phyloP scores from a whole-genome alignment of 2,797 vertebrate genomes.

The Morelia viridis region DNA sequence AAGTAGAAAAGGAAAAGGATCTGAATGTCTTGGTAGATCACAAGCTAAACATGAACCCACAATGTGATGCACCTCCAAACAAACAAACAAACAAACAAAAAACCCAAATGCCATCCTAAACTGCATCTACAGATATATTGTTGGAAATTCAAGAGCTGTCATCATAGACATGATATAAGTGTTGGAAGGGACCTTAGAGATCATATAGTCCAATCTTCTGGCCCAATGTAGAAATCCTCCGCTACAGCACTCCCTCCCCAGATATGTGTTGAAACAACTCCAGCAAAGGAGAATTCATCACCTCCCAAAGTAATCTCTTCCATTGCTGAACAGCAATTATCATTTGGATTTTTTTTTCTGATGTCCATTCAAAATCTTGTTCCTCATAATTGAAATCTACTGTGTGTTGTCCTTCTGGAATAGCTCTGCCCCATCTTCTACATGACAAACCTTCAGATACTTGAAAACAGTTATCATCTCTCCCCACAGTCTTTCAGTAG shows the following conservation, averaged over 20 bases:
- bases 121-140: no score
- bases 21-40: not conserved
- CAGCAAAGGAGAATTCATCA: not conserved
- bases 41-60: no score
- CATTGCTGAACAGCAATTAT: not conserved
- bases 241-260: not conserved
- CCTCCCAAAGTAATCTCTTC: not conserved
- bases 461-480: not conserved
- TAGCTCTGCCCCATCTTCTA: not conserved
- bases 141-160: no score
- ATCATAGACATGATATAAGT: no score
- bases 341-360: not conserved
- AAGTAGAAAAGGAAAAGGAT: not conserved
- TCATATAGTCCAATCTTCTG: not conserved
- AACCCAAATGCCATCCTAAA: no score
- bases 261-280: not conserved
- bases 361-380: not conserved
- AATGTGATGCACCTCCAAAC: no score
- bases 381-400: not conserved
- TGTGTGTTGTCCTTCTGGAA: not conserved
- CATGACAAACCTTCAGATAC: not conserved
- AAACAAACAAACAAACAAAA: no score
- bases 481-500: not conserved
- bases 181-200: no score
- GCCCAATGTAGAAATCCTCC: not conserved